These are phyloP conservation scores for Elysia crispata DNA, from an alignment of 2,888 invertebrate genomes.

Conservation along the genomic window DNA sequence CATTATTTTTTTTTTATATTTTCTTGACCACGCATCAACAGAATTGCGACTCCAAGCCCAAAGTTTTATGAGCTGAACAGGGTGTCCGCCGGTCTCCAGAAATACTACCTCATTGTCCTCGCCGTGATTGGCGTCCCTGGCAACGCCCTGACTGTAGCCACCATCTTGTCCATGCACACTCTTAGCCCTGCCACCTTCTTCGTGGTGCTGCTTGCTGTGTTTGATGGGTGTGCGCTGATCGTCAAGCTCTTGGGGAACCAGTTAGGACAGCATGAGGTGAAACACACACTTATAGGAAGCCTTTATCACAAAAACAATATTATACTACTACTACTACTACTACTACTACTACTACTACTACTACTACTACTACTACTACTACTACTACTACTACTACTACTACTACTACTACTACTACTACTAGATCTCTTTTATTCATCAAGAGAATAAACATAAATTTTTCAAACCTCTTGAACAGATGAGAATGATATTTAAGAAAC, in stretches of 20 bases:
- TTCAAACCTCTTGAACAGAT: too few relatives aligned
- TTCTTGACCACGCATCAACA: not conserved
- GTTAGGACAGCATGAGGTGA: not conserved
- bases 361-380: conserved; percentile 40
- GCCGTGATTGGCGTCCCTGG: conserved; percentile 53
- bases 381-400: conserved; percentile 21
- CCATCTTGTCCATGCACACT: conserved; percentile 52
- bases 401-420: conserved; percentile 15
- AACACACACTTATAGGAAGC: conserved; percentile 25
- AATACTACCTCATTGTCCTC: conserved; percentile 52
- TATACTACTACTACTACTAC: conserved; percentile 32
- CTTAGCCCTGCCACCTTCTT: conserved; percentile 53
- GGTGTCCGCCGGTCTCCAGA: conserved; percentile 5
- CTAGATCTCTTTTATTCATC: not conserved
- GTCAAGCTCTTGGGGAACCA: conserved; percentile 43
- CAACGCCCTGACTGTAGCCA: conserved; percentile 51
- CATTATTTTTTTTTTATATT: not conserved
- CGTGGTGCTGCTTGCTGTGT: conserved; percentile 53
- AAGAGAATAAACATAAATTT: too few relatives aligned
- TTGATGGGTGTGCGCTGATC: conserved; percentile 51
- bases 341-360: conserved; percentile 34
- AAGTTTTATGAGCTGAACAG: not conserved
- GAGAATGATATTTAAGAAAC: too few relatives aligned
- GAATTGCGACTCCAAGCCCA: not conserved
- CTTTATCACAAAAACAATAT: conserved; percentile 40